A percentile compares a stretch with the other conserved stretches of the same genome.
These are phyloP conservation scores for Latheticus oryzae DNA, from an alignment of 2,888 invertebrate species.

Conservation along the genomic window DNA sequence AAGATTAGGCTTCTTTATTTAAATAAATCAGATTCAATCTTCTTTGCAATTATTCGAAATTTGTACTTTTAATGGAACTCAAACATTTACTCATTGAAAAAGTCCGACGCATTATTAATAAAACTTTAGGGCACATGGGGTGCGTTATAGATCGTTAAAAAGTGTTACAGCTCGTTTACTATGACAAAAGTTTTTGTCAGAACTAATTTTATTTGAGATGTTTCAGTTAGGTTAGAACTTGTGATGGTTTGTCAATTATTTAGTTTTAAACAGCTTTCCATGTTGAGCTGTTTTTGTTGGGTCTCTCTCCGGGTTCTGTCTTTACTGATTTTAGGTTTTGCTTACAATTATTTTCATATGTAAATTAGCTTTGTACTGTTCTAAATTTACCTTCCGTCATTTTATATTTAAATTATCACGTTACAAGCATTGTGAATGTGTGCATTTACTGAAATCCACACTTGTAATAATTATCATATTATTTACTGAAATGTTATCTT, in stretches of 20 bases:
- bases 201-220: conserved; percentile 40
- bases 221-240: conserved; percentile 36
- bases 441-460: no score
- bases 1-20: conserved; percentile 36
- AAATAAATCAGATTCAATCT: conserved; percentile 40
- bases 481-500: no score
- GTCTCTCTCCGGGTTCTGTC: no score
- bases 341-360: no score
- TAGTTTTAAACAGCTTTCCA: conserved; percentile 40
- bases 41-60: conserved; percentile 26
- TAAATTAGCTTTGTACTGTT: no score
- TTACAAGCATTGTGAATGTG: no score
- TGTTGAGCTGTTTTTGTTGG: conserved; percentile 25
- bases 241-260: conserved; percentile 44
- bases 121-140: conserved; percentile 41
- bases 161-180: conserved; percentile 46
- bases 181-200: conserved; percentile 44
- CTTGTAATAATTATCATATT: no score
- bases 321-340: neutral
- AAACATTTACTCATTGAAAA: conserved; percentile 35
- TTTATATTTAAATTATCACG: no score
- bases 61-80: conserved; percentile 13
- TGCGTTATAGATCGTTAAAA: conserved; percentile 47
- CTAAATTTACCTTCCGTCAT: no score
- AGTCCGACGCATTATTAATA: conserved; percentile 43